phyloP scores from a whole-genome alignment of 23 tunicate genomes.

The Botrylloides violaceus region DNA sequence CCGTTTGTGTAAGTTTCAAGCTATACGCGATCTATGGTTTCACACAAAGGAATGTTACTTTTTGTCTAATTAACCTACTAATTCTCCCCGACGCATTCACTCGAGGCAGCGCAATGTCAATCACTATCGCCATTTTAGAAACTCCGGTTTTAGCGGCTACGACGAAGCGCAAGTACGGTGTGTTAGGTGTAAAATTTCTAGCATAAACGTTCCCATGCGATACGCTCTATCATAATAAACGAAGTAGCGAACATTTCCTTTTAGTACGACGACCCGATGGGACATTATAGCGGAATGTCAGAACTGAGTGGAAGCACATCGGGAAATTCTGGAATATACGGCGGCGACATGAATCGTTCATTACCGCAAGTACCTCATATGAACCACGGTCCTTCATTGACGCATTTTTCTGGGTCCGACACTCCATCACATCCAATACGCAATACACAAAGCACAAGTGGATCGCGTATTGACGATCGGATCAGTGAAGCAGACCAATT shows the following conservation, averaged over 20 bases:
- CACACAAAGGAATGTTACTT: too few species aligned
- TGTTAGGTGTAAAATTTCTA: not conserved
- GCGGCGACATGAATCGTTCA: slow-evolving; percentile 76
- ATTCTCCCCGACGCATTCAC: too few species aligned
- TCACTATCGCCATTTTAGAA: too few species aligned
- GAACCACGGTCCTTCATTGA: slow-evolving; percentile 40
- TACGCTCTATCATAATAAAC: not conserved
- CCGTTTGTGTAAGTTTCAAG: slow-evolving; percentile 24
- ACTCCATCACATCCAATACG: slow-evolving; percentile 39
- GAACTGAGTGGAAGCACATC: slow-evolving; percentile 47
- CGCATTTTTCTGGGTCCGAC: slow-evolving; percentile 39
- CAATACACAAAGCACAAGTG: slow-evolving; percentile 22
- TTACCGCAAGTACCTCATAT: slow-evolving; percentile 59
- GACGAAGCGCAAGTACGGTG: not conserved
- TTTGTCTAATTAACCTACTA: too few species aligned
- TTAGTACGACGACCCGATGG: slow-evolving; percentile 81
- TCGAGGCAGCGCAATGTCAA: too few species aligned
- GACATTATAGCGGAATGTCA: slow-evolving; percentile 61
- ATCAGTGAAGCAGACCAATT: slow-evolving; percentile 52
- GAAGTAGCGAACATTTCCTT: not conserved
- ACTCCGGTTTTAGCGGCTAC: too few species aligned
- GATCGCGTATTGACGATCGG: slow-evolving; percentile 39
- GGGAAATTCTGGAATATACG: slow-evolving; percentile 52
- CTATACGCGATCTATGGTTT: not conserved
- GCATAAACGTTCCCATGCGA: not conserved